Base-by-base conservation (phyloP, 1,140 invertebrate species). In the Liolophura sinensis region DNA sequence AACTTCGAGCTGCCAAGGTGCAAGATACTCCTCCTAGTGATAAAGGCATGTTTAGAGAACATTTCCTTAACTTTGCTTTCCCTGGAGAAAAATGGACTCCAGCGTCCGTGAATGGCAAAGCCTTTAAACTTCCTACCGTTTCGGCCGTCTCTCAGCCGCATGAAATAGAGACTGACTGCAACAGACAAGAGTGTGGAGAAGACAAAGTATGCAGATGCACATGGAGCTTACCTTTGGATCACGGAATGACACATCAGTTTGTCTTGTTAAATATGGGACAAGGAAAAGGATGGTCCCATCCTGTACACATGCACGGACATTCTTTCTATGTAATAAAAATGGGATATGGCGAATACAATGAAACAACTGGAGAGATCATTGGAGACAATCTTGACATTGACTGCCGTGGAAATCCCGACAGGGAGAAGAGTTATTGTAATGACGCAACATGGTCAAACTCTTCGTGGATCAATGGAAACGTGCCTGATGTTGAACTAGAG, bases 401-500 rank as follows among this genome's bases (percentile, higher is more conserved):
- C 25, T 68, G 67, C 12, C 31, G 31, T 40, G 31, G 31, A 40
- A 40, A 40, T 40, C 31, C 31, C 31, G 49, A 55, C 16, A 57
- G 48, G 20, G 49, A 24, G 12, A 65, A 47, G 54, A 60, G 55
- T 20, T 68, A 58, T 46, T 68, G 67, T 47, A 64, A 68, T 60
- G 47, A 18, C 31, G 67, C 57, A n/a, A 49, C 51, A 16, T 68
- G 67, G 67, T 27, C 25, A 60, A 46, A 40, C 27, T 40, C 20
- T 20, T 12, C 15, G 58, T 22, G 47, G 58, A 3, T 20, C 11
- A 11, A 27, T 40, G 20, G 14, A 16, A 60, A 60, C n/a, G 24
- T 90, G 0, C 79, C 31, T 9, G 31, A 40, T 9, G 31, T 40
- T 40, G 31, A 40, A 9, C 9, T 40, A 40, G 31, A 84, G 0